Evolutionary conservation across 2,113 vertebrate species (phyloP), one percentile per base, ranked within the genome.

Genomic region (Eulemur macaco): DNA sequence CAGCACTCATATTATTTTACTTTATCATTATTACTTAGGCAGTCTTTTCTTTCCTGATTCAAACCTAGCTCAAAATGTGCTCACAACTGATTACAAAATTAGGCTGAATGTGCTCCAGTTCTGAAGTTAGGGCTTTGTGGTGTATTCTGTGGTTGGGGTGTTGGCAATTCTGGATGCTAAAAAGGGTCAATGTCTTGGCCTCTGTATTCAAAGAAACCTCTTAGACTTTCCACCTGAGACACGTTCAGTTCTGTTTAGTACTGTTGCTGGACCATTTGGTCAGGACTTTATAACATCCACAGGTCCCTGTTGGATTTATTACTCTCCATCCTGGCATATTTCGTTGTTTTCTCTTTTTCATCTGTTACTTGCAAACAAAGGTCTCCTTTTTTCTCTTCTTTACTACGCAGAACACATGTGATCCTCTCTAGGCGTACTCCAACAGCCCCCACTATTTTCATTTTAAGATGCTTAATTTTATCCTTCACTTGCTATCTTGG

Each of bases 11-110:
- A 15, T 95, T 95, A 39, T 91, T 97, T 90, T 86, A 54, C 60
- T 96, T 97, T 89, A 12, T 89, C 68, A 76, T 86, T 73, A 90
- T 91, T 78, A 95, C 64, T 39, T 50, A 6, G 12, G 47, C 54
- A 42, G 25, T 77, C 86, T 92, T 93, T 92, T 96, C 86, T 96
- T 95, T 92, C 56, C 86, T 77, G 83, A 93, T 89, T 94, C 47
- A 64, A 96, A 66, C 42, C 73, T 76, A 71, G 42, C n/a, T 90
- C 69, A 77, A 78, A 93, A 86, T 86, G 83, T 17, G 39, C 69
- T 94, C 45, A 95, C 47, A 60, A 29, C n/a, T 81, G 86, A 96
- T 71, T 96, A 45, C 78, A 84, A 77, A 92, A 90, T 68, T 92
- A 86, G 76, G 29, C 50, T 13, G 20, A 82, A 74, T 64, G 23